Base-by-base conservation (phyloP, 2,888 invertebrate species). In the Bruchidius siliquastri region DNA sequence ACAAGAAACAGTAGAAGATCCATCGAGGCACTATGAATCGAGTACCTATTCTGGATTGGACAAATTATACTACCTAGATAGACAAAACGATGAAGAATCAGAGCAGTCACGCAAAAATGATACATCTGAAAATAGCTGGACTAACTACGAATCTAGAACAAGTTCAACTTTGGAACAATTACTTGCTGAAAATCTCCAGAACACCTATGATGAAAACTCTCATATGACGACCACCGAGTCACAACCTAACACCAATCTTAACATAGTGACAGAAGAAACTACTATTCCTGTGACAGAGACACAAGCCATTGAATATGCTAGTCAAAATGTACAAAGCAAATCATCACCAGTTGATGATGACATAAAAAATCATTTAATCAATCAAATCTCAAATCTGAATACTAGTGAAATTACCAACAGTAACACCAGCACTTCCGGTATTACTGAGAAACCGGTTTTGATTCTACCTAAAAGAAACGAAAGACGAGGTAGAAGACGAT, bases 401-500 rank as follows among this genome's bases (percentile, higher is more conserved):
- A 26, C 26, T 26, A 26, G 49, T 49, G 6, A 49, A 13, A 49
- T 49, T 8, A 49, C 49, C 10, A 49, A 13, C 49, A 49, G 49
- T 18, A 13, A 49, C 49, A 49, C 49, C 6, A 49, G 49, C 18
- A 8, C 49, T 1, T 49, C 49, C 18, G 13, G 6, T 49, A 13
- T 13, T 49, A 49, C 49, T 49, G 49, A 49, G 18, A 49, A 49
- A 13, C 49, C 49, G 49, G 49, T 13, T 13, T 18, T 49, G 49
- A 18, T 49, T 13, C 18, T 49, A 69, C 21, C 30, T 2, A 75
- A 68, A 73, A 74, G 67, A 30, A 75, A 68, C 26, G 68, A 72
- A 49, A 71, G 74, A 68, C 71, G 75, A 71, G 73, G 78, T 22
- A 73, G 75, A 69, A 67, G 72, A 26, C 74, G 72, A 72, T 73